These are phyloP conservation scores for Stenchaetothrips biformis DNA, from an alignment of 2,888 invertebrate species.

Conservation along the genomic window DNA sequence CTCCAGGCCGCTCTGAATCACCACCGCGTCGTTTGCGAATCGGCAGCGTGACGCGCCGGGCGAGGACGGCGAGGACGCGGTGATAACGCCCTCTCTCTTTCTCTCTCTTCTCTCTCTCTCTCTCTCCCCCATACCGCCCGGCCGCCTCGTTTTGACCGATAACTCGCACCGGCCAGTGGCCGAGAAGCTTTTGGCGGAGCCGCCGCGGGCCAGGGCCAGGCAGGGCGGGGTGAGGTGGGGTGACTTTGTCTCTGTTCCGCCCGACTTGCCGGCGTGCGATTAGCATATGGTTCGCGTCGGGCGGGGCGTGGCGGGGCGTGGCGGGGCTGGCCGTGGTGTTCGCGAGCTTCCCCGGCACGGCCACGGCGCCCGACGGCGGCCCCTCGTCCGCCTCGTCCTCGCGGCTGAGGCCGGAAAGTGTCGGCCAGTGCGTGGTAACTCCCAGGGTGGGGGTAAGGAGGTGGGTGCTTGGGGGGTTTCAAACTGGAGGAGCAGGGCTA, in stretches of 20 bases:
- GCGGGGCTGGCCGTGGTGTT: background rate
- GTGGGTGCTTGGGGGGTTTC: too few relatives aligned
- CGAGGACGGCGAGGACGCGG: background rate
- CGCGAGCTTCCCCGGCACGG: background rate
- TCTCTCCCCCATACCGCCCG: background rate
- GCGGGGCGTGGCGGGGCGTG: conserved; percentile 23
- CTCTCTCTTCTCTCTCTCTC: conserved; percentile 10
- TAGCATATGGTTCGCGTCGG: conserved; percentile 29
- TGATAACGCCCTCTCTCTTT: background rate
- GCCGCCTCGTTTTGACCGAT: conserved; percentile 26
- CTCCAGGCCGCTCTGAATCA: too few relatives aligned
- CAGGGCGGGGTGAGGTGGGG: too few relatives aligned
- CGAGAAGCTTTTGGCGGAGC: too few relatives aligned
- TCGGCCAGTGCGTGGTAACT: too few relatives aligned
- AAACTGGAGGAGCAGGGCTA: too few relatives aligned
- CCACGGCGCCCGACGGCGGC: background rate
- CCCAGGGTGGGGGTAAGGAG: too few relatives aligned
- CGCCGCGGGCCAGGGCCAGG: too few relatives aligned
- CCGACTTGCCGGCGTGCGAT: background rate
- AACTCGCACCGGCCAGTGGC: background rate
- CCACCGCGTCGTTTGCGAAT: background rate
- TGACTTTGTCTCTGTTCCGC: too few relatives aligned
- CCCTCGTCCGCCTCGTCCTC: too few relatives aligned
- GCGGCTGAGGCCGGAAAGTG: too few relatives aligned
- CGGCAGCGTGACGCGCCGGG: background rate